These are phyloP conservation scores for Leucophenga montana DNA, from an alignment of 2,888 invertebrate species.

Conservation along the genomic window DNA sequence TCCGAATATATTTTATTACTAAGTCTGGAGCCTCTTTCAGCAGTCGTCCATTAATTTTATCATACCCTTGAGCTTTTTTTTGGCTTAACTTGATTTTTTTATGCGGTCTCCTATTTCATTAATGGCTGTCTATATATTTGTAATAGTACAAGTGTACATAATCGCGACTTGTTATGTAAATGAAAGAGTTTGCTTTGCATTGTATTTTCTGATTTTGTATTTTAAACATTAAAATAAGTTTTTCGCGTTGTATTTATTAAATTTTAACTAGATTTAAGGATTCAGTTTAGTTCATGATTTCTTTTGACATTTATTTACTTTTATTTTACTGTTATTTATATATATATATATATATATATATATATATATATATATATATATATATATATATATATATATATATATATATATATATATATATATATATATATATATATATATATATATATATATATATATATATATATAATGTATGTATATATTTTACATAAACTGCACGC, in stretches of 20 bases:
- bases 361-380: slow-evolving; percentile 23
- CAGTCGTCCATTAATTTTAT: too few species aligned
- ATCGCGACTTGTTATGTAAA: too few species aligned
- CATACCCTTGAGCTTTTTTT: too few species aligned
- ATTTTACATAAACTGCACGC: slow-evolving; percentile 25
- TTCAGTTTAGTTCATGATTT: slow-evolving; percentile 27
- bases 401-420: slow-evolving; percentile 26
- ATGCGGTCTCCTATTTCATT: too few species aligned
- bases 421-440: slow-evolving; percentile 22
- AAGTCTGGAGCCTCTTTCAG: too few species aligned
- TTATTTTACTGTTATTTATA: slow-evolving; percentile 27
- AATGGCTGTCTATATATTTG: too few species aligned
- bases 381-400: slow-evolving; percentile 22
- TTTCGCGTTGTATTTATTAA: slow-evolving; percentile 45
- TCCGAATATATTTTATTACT: too few species aligned
- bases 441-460: slow-evolving; percentile 25
- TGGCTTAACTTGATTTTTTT: too few species aligned
- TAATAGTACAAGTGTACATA: too few species aligned
- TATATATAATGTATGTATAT: slow-evolving; percentile 16
- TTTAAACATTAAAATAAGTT: slow-evolving; percentile 67
- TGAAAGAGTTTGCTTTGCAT: slow-evolving; percentile 23
- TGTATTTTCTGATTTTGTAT: slow-evolving; percentile 55
- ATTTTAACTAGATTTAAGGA: slow-evolving; percentile 54
- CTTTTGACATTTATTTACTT: slow-evolving; percentile 27
- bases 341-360: slow-evolving; percentile 17